These are phyloP conservation scores for Sander lucioperca DNA, from an alignment of 2,113 vertebrate species.

Conservation along the genomic window DNA sequence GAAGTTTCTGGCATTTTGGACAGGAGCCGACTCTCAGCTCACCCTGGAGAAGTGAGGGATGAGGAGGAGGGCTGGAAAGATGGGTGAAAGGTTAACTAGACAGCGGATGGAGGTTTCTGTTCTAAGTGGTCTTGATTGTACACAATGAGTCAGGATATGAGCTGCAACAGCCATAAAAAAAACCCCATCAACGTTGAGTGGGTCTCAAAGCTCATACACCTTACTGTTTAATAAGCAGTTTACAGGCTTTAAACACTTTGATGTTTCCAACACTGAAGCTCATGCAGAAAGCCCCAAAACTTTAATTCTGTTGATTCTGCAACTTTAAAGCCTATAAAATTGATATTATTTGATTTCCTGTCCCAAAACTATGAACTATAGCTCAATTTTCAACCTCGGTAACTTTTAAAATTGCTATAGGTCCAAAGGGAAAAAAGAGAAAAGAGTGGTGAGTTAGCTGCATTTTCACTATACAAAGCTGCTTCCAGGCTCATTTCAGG, in stretches of 20 bases:
- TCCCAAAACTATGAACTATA: not conserved
- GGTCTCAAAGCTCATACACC: not conserved
- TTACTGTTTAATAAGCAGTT: slow-evolving; percentile 47
- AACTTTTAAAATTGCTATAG: not conserved
- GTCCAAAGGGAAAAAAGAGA: not conserved
- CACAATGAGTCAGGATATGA: slow-evolving; percentile 33
- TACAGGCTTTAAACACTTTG: slow-evolving; percentile 49
- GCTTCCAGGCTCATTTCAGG: slow-evolving; percentile 44
- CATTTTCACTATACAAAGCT: slow-evolving; percentile 19
- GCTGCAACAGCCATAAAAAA: slow-evolving; percentile 24
- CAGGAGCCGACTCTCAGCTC: slow-evolving; percentile 55
- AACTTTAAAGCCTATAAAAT: slow-evolving; percentile 2
- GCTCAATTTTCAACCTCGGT: not conserved
- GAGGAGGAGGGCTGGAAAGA: not conserved
- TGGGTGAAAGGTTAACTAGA: slow-evolving; percentile 39
- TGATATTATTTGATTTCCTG: not conserved
- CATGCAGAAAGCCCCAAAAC: not conserved
- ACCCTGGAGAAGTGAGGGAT: slow-evolving; percentile 7
- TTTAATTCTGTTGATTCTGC: not conserved
- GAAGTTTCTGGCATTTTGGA: slow-evolving; percentile 47
- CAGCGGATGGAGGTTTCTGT: slow-evolving; percentile 14
- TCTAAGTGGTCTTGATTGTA: slow-evolving; percentile 12
- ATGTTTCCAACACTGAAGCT: slow-evolving; percentile 41
- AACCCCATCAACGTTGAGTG: slow-evolving; percentile 33
- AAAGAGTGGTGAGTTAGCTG: not conserved